Base-by-base conservation (phyloP, 2,113 vertebrate species). In the Ovis canadensis region DNA sequence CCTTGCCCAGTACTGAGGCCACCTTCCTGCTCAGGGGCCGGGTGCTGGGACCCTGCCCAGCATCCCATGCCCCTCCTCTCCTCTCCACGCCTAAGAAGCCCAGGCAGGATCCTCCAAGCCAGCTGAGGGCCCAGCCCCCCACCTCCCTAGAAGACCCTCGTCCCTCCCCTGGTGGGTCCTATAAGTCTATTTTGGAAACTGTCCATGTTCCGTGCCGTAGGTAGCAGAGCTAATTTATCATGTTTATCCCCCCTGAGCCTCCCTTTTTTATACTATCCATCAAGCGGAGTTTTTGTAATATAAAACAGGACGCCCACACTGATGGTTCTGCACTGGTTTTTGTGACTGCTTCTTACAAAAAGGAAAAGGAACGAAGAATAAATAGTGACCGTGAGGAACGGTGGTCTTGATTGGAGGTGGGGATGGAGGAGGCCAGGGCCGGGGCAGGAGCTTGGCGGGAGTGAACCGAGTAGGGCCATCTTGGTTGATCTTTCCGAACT, bases 341-440 rank as follows among this genome's bases (percentile, higher is more conserved):
- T 98, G 98, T 98, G 98, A 98, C 98, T 81, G 3, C 99, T 99
- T 99, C 99, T 99, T 99, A 98, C 97, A 98, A 99, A 98, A 98
- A 96, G 90, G 90, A 93, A 83, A 94, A 91, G 71, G 81, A 90
- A 92, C 23, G 3, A 87, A 97, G 98, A 98, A 99, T 98, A 97
- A 98, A 98, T 96, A 98, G 98, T 99, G 98, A 98, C 96, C 81
- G 91, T 98, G 98, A 98, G 98, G 97, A 98, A 96, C 98, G 96
- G 96, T 86, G 3, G 93, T 98, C 98, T 98, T 98, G 98, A 97
- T 97, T 98, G 90, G 94, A 97, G 95, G 94, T 14, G 92, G 4
- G 45, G 82, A 96, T 48, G 74, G 86, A 40, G 98, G 50, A 5
- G 89, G 15, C 62, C 0, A 27, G 81, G 67, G 67, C 8, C 1